Base-by-base conservation (phyloP, 2,888 invertebrate genomes). In the Clunio marinus region DNA sequence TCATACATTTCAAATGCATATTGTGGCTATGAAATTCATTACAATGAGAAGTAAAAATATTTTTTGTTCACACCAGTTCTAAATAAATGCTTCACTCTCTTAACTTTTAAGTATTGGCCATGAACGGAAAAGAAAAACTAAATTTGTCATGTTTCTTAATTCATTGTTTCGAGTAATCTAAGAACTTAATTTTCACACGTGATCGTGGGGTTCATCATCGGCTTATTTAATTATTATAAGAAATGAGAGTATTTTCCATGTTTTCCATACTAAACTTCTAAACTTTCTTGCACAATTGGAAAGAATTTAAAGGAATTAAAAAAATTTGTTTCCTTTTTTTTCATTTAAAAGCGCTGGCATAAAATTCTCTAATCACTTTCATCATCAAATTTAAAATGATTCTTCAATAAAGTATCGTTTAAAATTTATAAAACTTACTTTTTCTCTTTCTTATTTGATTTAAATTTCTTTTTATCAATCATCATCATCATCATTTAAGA, bases 191-290 rank as follows among this genome's bases (percentile, higher is more conserved):
- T 51, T 51, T 51, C 51, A 51, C 51, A 51, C 51, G 51, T 17
- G 20, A 22, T 51, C 17, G 17, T n/a, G n/a, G n/a, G n/a, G n/a
- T n/a, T n/a, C n/a, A n/a, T n/a, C n/a, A n/a, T n/a, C n/a, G n/a
- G n/a, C n/a, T n/a, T n/a, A n/a, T n/a, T n/a, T n/a, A n/a, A n/a
- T 51, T 51, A 51, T 13, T 4, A 51, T 51, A 17, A 51, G n/a
- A 51, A 51, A 51, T 51, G 51, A 51, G 51, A 51, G 17, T 51
- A 51, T 51, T 51, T 51, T 51, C n/a, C 35, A 51, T 17, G 51
- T 51, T 22, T 22, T 17, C 22, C 51, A 22, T 8, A n/a, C n/a
- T n/a, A 22, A 15, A 15, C 41, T 41, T 2, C 41, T 41, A 32
- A 32, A 32, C 35, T 32, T 32, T 32, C 13, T 32, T 13, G 51